phyloP scores from a whole-genome alignment of 2,797 vertebrate genomes.

The Melanotaenia trifasciata region DNA sequence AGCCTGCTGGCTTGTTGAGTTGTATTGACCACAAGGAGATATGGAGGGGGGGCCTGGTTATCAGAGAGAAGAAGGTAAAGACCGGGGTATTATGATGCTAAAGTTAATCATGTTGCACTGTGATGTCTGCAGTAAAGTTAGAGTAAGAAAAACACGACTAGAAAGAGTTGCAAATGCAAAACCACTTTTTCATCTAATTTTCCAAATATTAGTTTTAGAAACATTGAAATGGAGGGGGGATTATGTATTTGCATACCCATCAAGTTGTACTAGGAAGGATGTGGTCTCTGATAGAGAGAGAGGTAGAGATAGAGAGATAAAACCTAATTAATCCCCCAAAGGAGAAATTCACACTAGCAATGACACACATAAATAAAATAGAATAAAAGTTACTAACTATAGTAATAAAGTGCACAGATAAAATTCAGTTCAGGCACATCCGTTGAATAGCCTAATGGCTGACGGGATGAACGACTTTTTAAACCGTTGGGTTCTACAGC shows the following conservation, averaged over 20 bases:
- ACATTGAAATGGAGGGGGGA: too few species aligned
- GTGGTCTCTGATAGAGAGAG: background rate
- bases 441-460: too few species aligned
- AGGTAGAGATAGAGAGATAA: too few species aligned
- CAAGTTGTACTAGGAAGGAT: background rate
- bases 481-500: too few species aligned
- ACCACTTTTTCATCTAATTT: background rate
- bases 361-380: too few species aligned
- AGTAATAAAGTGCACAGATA: too few species aligned
- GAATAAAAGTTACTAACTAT: too few species aligned
- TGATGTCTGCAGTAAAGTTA: background rate
- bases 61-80: conserved; percentile 79
- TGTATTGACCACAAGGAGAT: conserved; percentile 60
- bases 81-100: background rate
- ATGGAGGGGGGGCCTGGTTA: conserved; percentile 73
- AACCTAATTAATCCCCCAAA: too few species aligned
- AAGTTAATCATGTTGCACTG: background rate
- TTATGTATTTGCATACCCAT: background rate
- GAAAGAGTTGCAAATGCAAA: background rate
- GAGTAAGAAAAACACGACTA: background rate
- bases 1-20: conserved; percentile 41
- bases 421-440: too few species aligned
- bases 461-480: too few species aligned
- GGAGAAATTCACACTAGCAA: too few species aligned
- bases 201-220: too few species aligned